A percentile compares a stretch with the other conserved stretches of the same genome.
phyloP scores from a whole-genome alignment of 2,113 vertebrate genomes.

The Acrocephalus arundinaceus region DNA sequence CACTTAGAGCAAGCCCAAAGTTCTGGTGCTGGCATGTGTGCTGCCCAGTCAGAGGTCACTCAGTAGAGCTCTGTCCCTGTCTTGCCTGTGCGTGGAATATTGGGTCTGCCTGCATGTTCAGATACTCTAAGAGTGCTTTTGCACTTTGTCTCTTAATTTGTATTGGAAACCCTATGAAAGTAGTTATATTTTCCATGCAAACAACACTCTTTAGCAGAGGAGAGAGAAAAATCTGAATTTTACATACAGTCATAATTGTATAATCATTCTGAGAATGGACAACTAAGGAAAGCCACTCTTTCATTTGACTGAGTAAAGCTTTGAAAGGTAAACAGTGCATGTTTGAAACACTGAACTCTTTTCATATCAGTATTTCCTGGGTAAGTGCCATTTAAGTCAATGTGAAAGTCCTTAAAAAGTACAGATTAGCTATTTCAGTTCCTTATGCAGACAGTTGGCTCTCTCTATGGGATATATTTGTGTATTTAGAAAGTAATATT shows the following conservation, averaged over 20 bases:
- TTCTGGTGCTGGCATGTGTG: accelerated
- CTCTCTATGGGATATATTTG: neutral
- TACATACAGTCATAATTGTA: neutral
- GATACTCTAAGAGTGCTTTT: neutral
- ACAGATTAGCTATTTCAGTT: neutral
- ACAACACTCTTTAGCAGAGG: neutral
- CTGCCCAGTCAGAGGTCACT: neutral
- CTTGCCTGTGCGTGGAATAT: neutral
- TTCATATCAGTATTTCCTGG: neutral
- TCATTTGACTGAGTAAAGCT: neutral
- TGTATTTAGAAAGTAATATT: neutral
- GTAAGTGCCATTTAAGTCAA: neutral
- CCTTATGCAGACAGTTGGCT: neutral
- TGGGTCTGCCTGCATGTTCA: neutral
- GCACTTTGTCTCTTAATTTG: neutral
- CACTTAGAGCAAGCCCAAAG: neutral
- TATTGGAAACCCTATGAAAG: neutral
- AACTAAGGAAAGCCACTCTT: neutral
- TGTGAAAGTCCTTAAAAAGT: neutral
- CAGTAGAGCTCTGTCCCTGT: neutral
- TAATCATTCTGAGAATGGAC: neutral
- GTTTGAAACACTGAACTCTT: neutral
- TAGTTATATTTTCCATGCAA: neutral
- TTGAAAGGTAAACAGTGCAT: neutral
- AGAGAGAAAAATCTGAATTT: neutral